Evolutionary conservation across 2,797 vertebrate genomes (phyloP), one percentile per base, ranked within the genome.

Genomic region (Eupleurogrammus muticus): DNA sequence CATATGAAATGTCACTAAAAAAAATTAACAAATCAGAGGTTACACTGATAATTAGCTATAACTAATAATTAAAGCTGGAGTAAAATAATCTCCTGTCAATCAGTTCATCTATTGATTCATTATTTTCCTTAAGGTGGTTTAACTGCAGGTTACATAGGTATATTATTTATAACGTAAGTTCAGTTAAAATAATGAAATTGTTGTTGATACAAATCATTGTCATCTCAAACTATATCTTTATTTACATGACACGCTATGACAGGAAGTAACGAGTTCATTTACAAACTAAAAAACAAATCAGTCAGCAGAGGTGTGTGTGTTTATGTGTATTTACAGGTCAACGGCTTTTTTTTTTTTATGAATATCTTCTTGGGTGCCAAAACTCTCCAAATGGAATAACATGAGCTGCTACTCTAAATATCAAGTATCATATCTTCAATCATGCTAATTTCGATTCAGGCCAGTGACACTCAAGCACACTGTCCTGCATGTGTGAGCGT

Each of bases 371-470:
- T 71, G 7, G 36, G 19, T 20, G 53, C 36, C 10, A 64, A 56
- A 21, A 66, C 28, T 48, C 21, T 64, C 49, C 17, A 17, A 13
- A 3, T 1, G 17, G 16, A 72, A 56, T 35, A 56, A 47, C 47
- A 28, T 2, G 17, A 64, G 32, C 42, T 42, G 62, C 19, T 60
- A 7, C 3, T 14, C 42, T 35, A 20, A 44, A 42, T 50, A 78
- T 72, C 16, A 40, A 11, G 67, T 72, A 55, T 61, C 73, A 59
- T 0, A 52, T 77, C 38, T 60, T 78, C 57, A 35, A 21, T 77
- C 32, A 35, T 0, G 28, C 50, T 56, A 6, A 82, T 80, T 77
- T 53, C 61, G 65, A 82, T 66, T 46, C 51, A 48, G 53, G 36
- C 4, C 8, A 63, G 44, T 68, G 69, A 75, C 75, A 79, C 55